phyloP scores from a whole-genome alignment of 2,888 invertebrate genomes.

The Sialis lutaria region DNA sequence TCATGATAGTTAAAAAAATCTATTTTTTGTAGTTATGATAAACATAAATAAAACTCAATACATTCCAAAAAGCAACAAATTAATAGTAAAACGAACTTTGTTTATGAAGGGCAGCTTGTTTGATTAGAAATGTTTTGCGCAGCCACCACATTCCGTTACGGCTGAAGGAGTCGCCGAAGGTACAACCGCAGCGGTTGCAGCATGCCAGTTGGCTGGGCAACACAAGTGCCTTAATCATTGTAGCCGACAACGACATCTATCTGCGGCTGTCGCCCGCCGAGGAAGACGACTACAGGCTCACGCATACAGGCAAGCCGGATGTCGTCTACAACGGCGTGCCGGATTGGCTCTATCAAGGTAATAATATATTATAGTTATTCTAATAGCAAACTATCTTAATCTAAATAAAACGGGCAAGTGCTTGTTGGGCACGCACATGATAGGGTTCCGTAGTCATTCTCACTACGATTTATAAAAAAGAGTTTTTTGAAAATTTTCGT shows the following conservation, averaged over 20 bases:
- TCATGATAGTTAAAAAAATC: too few relatives aligned
- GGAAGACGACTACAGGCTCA: constrained; percentile 48
- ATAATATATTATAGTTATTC: constrained; percentile 5
- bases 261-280: constrained; percentile 57
- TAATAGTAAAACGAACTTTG: too few relatives aligned
- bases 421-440: too few relatives aligned
- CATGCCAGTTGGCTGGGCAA: constrained; percentile 70
- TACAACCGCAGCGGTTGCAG: constrained; percentile 57
- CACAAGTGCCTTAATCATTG: constrained; percentile 59
- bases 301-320: constrained; percentile 60
- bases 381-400: background rate
- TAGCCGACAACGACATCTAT: constrained; percentile 80
- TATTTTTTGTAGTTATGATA: too few relatives aligned
- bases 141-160: constrained; percentile 75
- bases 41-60: too few relatives aligned
- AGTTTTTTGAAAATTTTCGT: too few relatives aligned
- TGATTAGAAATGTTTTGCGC: constrained; percentile 7
- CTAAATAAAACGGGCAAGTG: too few relatives aligned
- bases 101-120: too few relatives aligned
- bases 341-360: constrained; percentile 95
- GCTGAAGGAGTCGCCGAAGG: constrained; percentile 54
- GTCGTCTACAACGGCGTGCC: constrained; percentile 82
- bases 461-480: too few relatives aligned
- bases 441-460: too few relatives aligned
- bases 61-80: too few relatives aligned